phyloP scores from a whole-genome alignment of 2,888 invertebrate species.

The Heliconius sara region DNA sequence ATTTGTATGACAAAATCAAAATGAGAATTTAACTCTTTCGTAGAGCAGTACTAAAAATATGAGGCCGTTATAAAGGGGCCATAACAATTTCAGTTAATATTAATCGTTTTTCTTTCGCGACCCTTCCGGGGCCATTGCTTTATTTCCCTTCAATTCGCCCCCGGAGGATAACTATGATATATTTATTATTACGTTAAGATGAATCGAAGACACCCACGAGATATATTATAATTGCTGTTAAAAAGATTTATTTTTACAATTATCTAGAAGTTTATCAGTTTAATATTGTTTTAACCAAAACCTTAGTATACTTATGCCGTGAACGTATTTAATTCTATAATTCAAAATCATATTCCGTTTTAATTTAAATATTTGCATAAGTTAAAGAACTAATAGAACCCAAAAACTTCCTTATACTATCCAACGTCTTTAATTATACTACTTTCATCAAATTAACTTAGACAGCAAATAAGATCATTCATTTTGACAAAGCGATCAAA shows the following conservation, averaged over 20 bases:
- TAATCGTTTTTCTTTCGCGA: constrained; percentile 82
- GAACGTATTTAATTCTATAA: constrained; percentile 36
- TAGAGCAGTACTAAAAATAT: constrained; percentile 74
- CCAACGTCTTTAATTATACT: neutral
- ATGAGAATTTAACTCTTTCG: constrained; percentile 72
- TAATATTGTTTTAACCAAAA: no score
- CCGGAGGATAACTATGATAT: constrained; percentile 79
- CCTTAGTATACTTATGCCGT: no score
- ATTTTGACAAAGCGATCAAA: constrained; percentile 19
- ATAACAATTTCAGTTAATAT: constrained; percentile 83
- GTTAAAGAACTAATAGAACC: neutral
- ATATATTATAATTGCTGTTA: constrained; percentile 65
- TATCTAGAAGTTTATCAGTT: constrained; percentile 44
- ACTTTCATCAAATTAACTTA: neutral
- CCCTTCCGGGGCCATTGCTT: constrained; percentile 79
- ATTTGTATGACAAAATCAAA: constrained; percentile 58
- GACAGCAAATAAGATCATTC: constrained; percentile 37
- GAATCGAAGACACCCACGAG: constrained; percentile 77
- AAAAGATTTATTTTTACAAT: constrained; percentile 42
- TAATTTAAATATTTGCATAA: neutral
- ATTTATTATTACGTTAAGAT: constrained; percentile 80
- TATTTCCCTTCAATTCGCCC: constrained; percentile 81
- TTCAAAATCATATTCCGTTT: neutral
- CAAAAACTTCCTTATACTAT: neutral
- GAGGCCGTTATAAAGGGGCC: constrained; percentile 71